Conservation (phyloP, 2,797 vertebrate species). For the Peromyscus melanophrys region DNA sequence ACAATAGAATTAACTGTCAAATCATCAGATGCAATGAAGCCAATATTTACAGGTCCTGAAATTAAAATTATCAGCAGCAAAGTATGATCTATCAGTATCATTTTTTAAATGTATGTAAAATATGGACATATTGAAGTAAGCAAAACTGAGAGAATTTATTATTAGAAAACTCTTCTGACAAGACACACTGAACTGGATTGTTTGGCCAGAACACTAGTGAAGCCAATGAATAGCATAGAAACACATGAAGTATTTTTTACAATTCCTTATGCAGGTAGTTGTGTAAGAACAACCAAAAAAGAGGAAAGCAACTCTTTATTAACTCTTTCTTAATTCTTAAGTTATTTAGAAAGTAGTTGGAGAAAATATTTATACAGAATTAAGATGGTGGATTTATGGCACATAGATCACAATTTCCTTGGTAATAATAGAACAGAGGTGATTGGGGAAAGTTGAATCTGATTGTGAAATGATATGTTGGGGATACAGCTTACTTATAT, state of each 20-base stretch:
- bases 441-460: not conserved
- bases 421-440: not conserved
- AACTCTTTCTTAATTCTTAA: not conserved
- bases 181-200: not conserved
- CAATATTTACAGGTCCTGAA: not conserved
- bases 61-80: not conserved
- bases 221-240: not conserved
- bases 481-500: not conserved
- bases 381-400: not conserved
- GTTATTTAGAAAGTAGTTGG: not conserved
- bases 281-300: not conserved
- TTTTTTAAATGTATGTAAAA: not conserved
- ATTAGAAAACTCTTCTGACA: not conserved
- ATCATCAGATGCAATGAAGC: not conserved
- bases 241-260: not conserved
- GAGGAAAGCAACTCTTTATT: too few species aligned
- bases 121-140: not conserved
- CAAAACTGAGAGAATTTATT: not conserved
- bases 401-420: not conserved
- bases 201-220: not conserved
- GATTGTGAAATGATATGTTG: not conserved
- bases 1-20: not conserved
- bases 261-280: not conserved
- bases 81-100: not conserved
- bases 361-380: not conserved